These are phyloP conservation scores for Nineta flava DNA, from an alignment of 2,888 invertebrate species.

Conservation along the genomic window DNA sequence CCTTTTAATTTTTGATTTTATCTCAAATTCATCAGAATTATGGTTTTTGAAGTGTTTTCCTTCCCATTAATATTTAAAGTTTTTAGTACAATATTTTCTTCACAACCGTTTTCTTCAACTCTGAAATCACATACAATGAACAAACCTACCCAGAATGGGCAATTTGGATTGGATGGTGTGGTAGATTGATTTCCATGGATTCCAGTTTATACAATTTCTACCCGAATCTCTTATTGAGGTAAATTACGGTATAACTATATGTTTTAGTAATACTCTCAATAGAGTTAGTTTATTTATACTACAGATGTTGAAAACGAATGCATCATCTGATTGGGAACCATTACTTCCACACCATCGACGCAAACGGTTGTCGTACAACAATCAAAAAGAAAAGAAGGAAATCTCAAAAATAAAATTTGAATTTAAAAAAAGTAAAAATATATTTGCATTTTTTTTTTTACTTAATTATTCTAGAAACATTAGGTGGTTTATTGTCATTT, in stretches of 20 bases:
- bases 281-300: not conserved
- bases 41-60: too few relatives aligned
- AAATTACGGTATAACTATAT: not conserved
- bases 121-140: constrained; percentile 36
- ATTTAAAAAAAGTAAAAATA: too few relatives aligned
- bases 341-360: not conserved
- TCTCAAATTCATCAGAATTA: too few relatives aligned
- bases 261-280: not conserved
- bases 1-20: too few relatives aligned
- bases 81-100: constrained; percentile 46
- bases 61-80: constrained; percentile 8
- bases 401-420: too few relatives aligned
- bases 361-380: not conserved
- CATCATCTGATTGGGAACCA: not conserved
- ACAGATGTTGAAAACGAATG: not conserved
- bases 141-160: constrained; percentile 43
- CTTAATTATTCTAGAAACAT: too few relatives aligned
- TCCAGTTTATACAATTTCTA: too few relatives aligned
- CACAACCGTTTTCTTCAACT: constrained; percentile 40
- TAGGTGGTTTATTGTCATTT: too few relatives aligned
- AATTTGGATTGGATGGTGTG: constrained; percentile 38
- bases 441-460: too few relatives aligned
- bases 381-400: not conserved
- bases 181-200: not conserved
- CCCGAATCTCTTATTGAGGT: too few relatives aligned